Conservation (phyloP, 37 sponge, comb jelly and placozoan genomes). For the Crambe crambe region DNA sequence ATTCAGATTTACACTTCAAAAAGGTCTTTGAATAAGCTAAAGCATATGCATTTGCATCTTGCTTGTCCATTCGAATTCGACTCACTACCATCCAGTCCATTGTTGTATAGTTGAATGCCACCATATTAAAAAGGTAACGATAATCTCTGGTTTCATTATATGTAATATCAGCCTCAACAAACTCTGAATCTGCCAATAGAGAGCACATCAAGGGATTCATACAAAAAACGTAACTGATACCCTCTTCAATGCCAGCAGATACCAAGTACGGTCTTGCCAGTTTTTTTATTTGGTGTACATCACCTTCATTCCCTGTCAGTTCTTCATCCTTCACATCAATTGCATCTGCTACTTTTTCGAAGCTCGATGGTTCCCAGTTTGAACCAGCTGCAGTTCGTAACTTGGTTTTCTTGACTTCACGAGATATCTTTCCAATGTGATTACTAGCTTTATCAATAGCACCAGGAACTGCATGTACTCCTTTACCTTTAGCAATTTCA, state of each 20-base stretch:
- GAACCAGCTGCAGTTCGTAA: not conserved
- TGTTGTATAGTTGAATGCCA: constrained; percentile 8
- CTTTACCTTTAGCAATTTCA: constrained; percentile 34
- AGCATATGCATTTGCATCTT: not conserved
- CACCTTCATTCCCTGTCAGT: not conserved
- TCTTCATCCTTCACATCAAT: constrained; percentile 27
- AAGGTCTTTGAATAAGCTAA: not conserved
- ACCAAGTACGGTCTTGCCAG: constrained; percentile 29
- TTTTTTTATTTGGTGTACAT: constrained; percentile 9
- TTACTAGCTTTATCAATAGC: constrained; percentile 33
- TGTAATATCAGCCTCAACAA: constrained; percentile 34
- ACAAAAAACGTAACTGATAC: constrained; percentile 15
- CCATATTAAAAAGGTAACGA: constrained; percentile 29
- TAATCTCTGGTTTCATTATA: constrained; percentile 32
- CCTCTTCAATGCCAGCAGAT: constrained; percentile 29
- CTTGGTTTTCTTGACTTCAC: constrained; percentile 23
- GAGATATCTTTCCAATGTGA: constrained; percentile 24
- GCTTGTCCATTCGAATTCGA: constrained; percentile 18
- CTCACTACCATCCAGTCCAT: constrained; percentile 22
- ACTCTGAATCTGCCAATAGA: constrained; percentile 9
- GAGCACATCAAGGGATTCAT: constrained; percentile 21
- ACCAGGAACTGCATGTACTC: constrained; percentile 10
- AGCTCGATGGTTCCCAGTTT: not conserved
- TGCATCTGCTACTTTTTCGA: constrained; percentile 14
- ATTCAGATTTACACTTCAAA: not conserved